Evolutionary conservation across 2,113 vertebrate species (phyloP).

Genomic region (Pollimyrus isidori): DNA sequence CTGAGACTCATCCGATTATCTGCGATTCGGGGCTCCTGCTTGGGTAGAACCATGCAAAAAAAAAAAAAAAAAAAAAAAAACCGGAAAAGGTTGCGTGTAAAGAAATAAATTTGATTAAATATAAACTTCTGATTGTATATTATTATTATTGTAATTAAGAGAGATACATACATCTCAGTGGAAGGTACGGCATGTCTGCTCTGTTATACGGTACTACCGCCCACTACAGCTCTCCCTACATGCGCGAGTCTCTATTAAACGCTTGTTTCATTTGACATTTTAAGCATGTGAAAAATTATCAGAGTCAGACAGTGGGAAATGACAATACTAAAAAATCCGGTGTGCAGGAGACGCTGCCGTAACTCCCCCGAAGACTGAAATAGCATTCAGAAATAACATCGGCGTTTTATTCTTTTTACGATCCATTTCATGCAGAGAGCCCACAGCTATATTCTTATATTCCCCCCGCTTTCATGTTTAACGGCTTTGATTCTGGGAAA

Average conservation of each 20-base stretch:
- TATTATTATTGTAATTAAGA: not conserved
- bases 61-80: not conserved
- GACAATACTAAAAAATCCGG: not conserved
- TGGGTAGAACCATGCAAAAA: not conserved
- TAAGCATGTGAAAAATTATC: not conserved
- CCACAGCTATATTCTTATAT: not conserved
- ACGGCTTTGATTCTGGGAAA: not conserved
- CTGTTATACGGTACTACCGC: not conserved
- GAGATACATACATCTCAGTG: not conserved
- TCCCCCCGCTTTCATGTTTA: not conserved
- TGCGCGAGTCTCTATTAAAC: not conserved
- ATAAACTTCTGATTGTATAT: not conserved
- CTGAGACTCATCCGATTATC: slow-evolving; percentile 39
- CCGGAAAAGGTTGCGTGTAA: not conserved
- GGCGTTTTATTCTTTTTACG: not conserved
- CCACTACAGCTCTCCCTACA: not conserved
- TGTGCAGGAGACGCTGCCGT: not conserved
- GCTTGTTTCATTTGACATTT: slow-evolving; percentile 1
- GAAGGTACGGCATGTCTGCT: not conserved
- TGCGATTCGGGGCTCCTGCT: slow-evolving; percentile 16
- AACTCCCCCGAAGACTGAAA: not conserved
- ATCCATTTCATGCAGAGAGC: not conserved
- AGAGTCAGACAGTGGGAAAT: not conserved
- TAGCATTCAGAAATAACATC: not conserved
- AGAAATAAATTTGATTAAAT: not conserved